Conservation (phyloP, 1,140 invertebrate genomes). For the Ceratoteleas bidentatus region DNA sequence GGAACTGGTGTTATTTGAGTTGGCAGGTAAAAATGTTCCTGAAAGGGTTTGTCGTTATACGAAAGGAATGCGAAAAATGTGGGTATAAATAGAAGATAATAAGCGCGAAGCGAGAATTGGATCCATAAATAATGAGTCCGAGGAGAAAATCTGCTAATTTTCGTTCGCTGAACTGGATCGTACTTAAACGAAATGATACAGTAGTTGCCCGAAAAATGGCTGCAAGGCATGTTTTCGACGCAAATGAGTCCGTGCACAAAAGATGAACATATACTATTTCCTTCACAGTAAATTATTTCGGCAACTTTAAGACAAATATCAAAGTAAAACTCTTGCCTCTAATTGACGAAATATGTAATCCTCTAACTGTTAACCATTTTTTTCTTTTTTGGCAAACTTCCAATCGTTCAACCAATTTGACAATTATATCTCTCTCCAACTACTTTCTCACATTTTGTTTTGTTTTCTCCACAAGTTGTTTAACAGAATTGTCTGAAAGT, state of each 20-base stretch:
- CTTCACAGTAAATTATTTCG: too few species aligned
- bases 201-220: too few species aligned
- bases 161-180: slow-evolving; percentile 3
- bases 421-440: slow-evolving; percentile 7
- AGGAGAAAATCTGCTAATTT: slow-evolving; percentile 12
- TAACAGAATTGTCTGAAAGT: too few species aligned
- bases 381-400: slow-evolving; percentile 17
- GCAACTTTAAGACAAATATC: neutral
- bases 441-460: too few species aligned
- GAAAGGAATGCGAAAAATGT: slow-evolving; percentile 32
- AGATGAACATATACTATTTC: too few species aligned
- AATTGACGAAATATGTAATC: neutral
- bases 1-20: slow-evolving; percentile 13
- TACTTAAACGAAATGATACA: neutral
- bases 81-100: slow-evolving; percentile 34
- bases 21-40: slow-evolving; percentile 22
- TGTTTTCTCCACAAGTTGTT: too few species aligned
- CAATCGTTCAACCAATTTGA: slow-evolving; percentile 20
- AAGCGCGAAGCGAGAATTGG: slow-evolving; percentile 27
- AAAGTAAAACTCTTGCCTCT: neutral
- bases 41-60: slow-evolving; percentile 17
- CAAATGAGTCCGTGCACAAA: too few species aligned
- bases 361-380: neutral
- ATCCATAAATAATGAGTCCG: slow-evolving; percentile 33
- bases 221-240: too few species aligned